A percentile compares a stretch with the other conserved stretches of the same genome.
Conservation (phyloP, 1,140 invertebrate genomes). For the Melipona quadrifasciata region DNA sequence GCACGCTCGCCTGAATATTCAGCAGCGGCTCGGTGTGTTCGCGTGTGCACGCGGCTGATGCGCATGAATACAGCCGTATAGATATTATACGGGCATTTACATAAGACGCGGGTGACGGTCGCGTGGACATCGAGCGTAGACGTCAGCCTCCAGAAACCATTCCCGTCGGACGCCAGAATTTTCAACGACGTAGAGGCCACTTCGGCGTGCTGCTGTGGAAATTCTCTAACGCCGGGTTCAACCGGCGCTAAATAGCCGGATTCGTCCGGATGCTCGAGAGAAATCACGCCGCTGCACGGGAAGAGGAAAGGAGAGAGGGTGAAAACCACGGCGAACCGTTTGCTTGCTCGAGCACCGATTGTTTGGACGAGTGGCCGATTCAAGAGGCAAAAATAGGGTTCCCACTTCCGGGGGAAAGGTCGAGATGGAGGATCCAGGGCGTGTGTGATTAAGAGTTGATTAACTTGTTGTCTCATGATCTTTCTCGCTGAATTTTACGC, state of each 20-base stretch:
- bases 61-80: conserved; percentile 33
- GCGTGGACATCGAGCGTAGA: conserved; percentile 22
- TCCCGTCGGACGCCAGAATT: conserved; percentile 22
- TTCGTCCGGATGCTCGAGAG: conserved; percentile 14
- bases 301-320: neutral
- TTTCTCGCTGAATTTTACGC: neutral
- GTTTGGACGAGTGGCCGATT: conserved; percentile 15
- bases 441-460: neutral
- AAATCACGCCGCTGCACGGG: neutral
- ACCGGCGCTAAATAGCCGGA: conserved; percentile 1
- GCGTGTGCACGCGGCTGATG: neutral
- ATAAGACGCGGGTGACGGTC: conserved; percentile 44
- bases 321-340: neutral
- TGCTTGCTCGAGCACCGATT: conserved; percentile 2
- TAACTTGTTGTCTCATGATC: neutral
- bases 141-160: neutral
- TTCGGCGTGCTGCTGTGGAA: neutral
- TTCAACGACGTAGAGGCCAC: conserved; percentile 3
- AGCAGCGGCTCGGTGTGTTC: conserved; percentile 3
- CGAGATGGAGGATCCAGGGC: neutral
- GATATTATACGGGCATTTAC: conserved; percentile 44
- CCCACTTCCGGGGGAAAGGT: neutral
- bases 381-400: conserved; percentile 22
- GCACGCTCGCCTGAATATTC: conserved; percentile 38
- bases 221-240: neutral